Evolutionary conservation across 2,113 vertebrate species (phyloP).

Genomic region (Etheostoma spectabile): DNA sequence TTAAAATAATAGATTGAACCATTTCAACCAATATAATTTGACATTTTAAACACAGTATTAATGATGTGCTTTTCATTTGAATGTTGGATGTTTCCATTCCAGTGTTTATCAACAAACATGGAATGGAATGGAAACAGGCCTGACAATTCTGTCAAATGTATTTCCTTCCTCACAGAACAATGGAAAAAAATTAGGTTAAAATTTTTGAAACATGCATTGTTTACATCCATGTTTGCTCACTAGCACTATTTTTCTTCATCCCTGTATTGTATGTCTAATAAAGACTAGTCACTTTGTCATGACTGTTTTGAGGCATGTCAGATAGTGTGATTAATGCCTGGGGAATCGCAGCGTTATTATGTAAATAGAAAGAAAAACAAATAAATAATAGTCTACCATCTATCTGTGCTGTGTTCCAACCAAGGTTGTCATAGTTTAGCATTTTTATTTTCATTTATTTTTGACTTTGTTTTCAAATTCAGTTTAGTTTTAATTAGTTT

Average conservation of each 20-base stretch:
- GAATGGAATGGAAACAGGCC: not conserved
- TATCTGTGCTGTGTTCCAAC: not conserved
- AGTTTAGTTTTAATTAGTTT: too few relatives aligned
- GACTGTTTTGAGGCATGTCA: not conserved
- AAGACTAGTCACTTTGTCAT: not conserved
- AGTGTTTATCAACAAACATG: not conserved
- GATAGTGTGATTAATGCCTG: not conserved
- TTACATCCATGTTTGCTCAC: not conserved
- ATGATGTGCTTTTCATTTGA: not conserved
- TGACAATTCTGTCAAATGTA: not conserved
- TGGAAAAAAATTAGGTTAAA: accelerated
- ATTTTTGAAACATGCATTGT: not conserved
- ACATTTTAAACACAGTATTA: not conserved
- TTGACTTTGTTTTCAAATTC: too few relatives aligned
- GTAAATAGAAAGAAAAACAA: not conserved
- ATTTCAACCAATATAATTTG: not conserved
- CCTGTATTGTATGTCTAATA: not conserved
- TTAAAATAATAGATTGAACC: not conserved
- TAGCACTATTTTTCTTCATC: not conserved
- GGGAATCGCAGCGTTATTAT: not conserved
- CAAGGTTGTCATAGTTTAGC: too few relatives aligned
- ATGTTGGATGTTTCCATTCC: not conserved
- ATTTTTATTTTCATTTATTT: too few relatives aligned
- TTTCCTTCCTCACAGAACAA: not conserved
- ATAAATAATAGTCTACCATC: not conserved